These are phyloP conservation scores for Caenorhabditis brenneri DNA, from an alignment of 1,140 invertebrate genomes.

Conservation along the genomic window DNA sequence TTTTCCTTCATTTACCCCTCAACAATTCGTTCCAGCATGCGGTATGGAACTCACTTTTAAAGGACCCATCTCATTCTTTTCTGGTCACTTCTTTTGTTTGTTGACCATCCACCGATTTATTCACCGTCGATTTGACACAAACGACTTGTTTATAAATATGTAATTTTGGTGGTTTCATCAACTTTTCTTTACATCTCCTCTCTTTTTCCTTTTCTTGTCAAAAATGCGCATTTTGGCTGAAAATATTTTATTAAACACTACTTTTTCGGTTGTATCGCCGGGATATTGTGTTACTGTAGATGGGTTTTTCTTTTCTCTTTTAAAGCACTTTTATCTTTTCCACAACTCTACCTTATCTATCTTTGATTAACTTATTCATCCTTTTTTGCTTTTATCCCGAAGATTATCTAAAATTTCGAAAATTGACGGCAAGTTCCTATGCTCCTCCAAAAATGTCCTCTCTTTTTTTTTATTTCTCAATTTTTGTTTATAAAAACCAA, in stretches of 20 bases:
- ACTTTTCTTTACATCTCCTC: neutral
- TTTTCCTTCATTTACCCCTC: neutral
- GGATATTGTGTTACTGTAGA: neutral
- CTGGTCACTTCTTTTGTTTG: neutral
- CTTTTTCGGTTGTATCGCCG: too few relatives aligned
- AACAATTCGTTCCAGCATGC: neutral
- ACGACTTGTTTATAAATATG: constrained; percentile 18
- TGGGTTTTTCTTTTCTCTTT: neutral
- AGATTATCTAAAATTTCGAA: neutral
- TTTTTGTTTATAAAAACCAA: too few relatives aligned
- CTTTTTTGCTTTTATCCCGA: neutral
- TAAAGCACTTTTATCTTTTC: neutral
- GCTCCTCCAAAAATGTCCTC: neutral
- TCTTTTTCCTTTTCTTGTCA: neutral
- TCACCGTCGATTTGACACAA: neutral
- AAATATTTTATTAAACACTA: too few relatives aligned
- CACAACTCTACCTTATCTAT: neutral
- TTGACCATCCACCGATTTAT: neutral
- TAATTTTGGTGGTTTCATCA: neutral
- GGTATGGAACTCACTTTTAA: neutral
- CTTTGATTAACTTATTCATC: neutral
- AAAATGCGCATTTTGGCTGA: neutral
- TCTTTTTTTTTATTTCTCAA: neutral
- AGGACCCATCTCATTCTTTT: neutral
- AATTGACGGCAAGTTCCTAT: neutral